A percentile compares a stretch with the other conserved stretches of the same genome.
Evolutionary conservation across 1,140 invertebrate genomes (phyloP).

Genomic region (Tachypleus tridentatus): DNA sequence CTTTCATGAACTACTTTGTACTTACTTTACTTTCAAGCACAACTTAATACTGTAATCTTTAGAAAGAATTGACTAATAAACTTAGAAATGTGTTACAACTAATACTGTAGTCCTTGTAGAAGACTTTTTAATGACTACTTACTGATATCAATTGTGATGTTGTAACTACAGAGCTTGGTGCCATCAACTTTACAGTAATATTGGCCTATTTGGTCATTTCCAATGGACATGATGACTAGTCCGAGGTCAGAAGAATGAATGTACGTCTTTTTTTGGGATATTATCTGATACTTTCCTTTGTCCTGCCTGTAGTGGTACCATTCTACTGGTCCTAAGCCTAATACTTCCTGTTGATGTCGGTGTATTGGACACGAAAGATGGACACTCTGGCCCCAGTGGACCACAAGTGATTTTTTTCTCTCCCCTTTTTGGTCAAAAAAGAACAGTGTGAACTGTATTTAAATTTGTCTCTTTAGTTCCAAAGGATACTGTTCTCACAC

Average conservation of each 20-base stretch:
- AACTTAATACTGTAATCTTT: not conserved
- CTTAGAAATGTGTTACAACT: not conserved
- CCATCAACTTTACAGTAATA: slow-evolving; percentile 80
- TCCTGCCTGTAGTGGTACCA: slow-evolving; percentile 74
- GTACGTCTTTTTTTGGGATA: slow-evolving; percentile 56
- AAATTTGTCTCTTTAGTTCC: too few species aligned
- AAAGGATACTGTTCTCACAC: too few species aligned
- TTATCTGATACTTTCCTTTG: slow-evolving; percentile 55
- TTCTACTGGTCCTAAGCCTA: slow-evolving; percentile 3
- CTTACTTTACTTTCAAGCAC: not conserved
- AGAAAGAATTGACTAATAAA: too few species aligned
- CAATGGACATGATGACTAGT: slow-evolving; percentile 75
- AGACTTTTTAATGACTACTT: slow-evolving; percentile 13
- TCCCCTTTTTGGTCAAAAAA: not conserved
- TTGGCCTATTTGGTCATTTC: slow-evolving; percentile 71
- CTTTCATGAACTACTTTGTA: not conserved
- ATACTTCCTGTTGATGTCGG: slow-evolving; percentile 44
- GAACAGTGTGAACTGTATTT: too few species aligned
- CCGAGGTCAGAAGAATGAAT: slow-evolving; percentile 84
- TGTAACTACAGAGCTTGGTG: slow-evolving; percentile 72
- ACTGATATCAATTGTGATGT: slow-evolving; percentile 75
- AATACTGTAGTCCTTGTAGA: not conserved
- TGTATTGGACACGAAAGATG: slow-evolving; percentile 83
- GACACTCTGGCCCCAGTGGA: slow-evolving; percentile 84
- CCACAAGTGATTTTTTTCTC: slow-evolving; percentile 68